Conservation (phyloP, 2,888 invertebrate species). For the Tipula vernalis region DNA sequence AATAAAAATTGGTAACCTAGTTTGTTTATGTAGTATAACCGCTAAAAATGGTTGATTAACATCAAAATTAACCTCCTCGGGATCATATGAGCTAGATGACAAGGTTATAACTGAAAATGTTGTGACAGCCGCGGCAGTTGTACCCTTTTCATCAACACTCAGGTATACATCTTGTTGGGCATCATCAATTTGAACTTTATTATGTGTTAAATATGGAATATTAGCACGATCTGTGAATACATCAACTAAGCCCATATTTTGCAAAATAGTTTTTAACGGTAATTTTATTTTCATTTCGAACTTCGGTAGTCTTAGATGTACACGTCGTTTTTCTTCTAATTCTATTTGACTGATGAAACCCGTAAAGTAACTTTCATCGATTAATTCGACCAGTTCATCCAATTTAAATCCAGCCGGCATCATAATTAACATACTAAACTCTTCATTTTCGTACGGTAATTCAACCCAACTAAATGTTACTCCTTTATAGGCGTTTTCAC, state of each 20-base stretch:
- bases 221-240: slow-evolving; percentile 35
- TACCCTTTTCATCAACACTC: slow-evolving; percentile 42
- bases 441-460: slow-evolving; percentile 44
- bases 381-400: not conserved
- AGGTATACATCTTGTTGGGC: slow-evolving; percentile 40
- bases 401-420: not conserved
- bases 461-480: slow-evolving; percentile 32
- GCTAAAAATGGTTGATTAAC: slow-evolving; percentile 41
- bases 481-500: not conserved
- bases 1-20: slow-evolving; percentile 39
- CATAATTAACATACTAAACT: slow-evolving; percentile 30
- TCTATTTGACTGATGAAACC: not conserved
- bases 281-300: slow-evolving; percentile 27
- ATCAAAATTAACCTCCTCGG: slow-evolving; percentile 30
- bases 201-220: slow-evolving; percentile 25
- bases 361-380: not conserved
- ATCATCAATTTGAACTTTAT: slow-evolving; percentile 29
- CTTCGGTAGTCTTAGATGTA: slow-evolving; percentile 23
- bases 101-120: slow-evolving; percentile 38
- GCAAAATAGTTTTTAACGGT: slow-evolving; percentile 26
- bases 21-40: slow-evolving; percentile 37
- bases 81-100: slow-evolving; percentile 29
- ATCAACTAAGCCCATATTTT: slow-evolving; percentile 17
- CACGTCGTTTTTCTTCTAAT: not conserved
- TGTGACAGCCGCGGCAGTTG: slow-evolving; percentile 38